These are phyloP conservation scores for Varroa destructor DNA, from an alignment of 1,140 invertebrate species.

Conservation along the genomic window DNA sequence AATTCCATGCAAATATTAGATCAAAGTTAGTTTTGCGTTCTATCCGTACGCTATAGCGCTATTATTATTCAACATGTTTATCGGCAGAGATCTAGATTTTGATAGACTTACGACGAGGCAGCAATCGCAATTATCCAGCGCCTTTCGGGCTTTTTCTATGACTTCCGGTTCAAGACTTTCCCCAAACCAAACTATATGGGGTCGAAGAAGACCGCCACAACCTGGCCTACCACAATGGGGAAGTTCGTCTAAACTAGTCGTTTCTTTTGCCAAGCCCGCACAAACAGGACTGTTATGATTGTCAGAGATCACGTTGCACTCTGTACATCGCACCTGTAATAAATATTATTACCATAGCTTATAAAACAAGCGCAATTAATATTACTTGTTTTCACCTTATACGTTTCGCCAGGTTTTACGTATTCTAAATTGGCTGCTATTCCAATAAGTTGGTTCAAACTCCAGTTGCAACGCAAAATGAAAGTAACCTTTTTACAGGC, in stretches of 20 bases:
- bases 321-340: conserved; percentile 64
- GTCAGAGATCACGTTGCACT: conserved; percentile 53
- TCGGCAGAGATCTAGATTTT: conserved; percentile 22
- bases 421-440: too few species aligned
- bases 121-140: conserved; percentile 59
- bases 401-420: too few species aligned
- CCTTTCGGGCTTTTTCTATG: conserved; percentile 49
- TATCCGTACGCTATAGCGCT: too few species aligned
- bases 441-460: too few species aligned
- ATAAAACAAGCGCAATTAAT: conserved; percentile 38
- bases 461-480: too few species aligned
- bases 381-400: conserved; percentile 30
- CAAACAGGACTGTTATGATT: conserved; percentile 74
- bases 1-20: too few species aligned
- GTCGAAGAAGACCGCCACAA: conserved; percentile 61
- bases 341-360: conserved; percentile 44
- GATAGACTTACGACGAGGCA: conserved; percentile 62
- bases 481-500: too few species aligned
- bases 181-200: conserved; percentile 80
- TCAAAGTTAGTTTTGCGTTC: too few species aligned
- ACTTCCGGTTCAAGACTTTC: conserved; percentile 57
- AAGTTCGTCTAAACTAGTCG: conserved; percentile 36
- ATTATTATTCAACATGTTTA: too few species aligned
- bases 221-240: conserved; percentile 9
- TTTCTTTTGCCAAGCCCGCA: conserved; percentile 48